A percentile compares a stretch with the other conserved stretches of the same genome.
Conservation (phyloP, 2,888 invertebrate species). For the Hedychridium roseum region DNA sequence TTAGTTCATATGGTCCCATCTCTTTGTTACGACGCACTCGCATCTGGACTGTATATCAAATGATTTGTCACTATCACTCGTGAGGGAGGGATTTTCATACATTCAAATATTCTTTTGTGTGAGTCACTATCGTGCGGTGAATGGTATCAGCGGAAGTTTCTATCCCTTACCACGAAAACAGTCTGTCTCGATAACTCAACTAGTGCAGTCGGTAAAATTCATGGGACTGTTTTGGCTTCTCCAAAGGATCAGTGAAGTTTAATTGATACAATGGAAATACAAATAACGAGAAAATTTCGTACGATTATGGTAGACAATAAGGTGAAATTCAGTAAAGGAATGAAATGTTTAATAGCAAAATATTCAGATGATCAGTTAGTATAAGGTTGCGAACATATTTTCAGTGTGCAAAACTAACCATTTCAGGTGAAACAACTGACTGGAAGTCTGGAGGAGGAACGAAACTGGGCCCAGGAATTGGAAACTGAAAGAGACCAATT, state of each 20-base stretch:
- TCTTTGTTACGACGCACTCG: neutral
- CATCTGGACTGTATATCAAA: neutral
- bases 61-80: neutral
- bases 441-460: conserved; percentile 54
- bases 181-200: conserved; percentile 16
- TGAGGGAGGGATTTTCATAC: neutral
- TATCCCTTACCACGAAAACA: conserved; percentile 10
- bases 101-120: neutral
- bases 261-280: too few relatives aligned
- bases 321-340: too few relatives aligned
- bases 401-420: too few relatives aligned
- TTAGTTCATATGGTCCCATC: conserved; percentile 3
- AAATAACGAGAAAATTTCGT: neutral
- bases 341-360: too few relatives aligned
- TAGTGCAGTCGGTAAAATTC: too few relatives aligned
- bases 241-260: neutral
- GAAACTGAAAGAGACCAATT: conserved; percentile 56
- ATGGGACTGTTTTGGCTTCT: conserved; percentile 10
- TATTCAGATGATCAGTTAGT: too few relatives aligned
- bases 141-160: conserved; percentile 22
- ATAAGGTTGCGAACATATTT: too few relatives aligned
- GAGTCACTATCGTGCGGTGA: too few relatives aligned
- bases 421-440: conserved; percentile 55
- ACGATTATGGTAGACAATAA: too few relatives aligned
- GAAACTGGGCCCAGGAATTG: conserved; percentile 55